Evolutionary conservation across 1,140 invertebrate species (phyloP), one percentile per base, ranked within the genome.

Genomic region (Drepana arcuata): DNA sequence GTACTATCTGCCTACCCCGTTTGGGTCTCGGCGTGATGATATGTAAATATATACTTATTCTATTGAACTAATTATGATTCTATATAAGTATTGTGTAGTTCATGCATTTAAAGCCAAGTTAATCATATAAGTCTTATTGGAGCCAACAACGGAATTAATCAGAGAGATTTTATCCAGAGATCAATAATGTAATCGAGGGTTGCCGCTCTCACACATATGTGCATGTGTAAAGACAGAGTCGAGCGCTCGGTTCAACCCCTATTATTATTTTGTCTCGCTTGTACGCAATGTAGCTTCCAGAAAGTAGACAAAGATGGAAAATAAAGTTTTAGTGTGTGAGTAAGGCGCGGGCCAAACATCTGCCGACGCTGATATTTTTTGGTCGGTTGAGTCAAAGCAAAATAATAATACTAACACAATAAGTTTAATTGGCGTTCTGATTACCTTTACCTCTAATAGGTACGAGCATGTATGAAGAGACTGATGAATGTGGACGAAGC

Each of bases 111-210:
- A n/a, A n/a, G n/a, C n/a, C n/a, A n/a, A n/a, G n/a, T n/a, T n/a
- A n/a, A n/a, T n/a, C n/a, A n/a, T n/a, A n/a, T n/a, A n/a, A n/a
- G n/a, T n/a, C n/a, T n/a, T n/a, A n/a, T n/a, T n/a, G n/a, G n/a
- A n/a, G n/a, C 24, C 15, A 52, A 59, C 42, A 55, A 50, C 46
- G 39, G 23, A 37, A 57, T 52, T 54, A 61, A 65, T 58, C 41
- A 52, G 44, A 56, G 28, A 48, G 69, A 75, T 79, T 74, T 68
- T 56, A 55, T 61, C 48, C 42, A 33, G 36, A 50, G 49, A 73
- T 80, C 72, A 65, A 77, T 80, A 73, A 69, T 68, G 63, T 66
- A 50, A 73, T 70, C 58, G 55, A 72, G 63, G 64, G 64, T 62
- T 62, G 50, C 29, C 35, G 30, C 16, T 13, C n/a, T n/a, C n/a